Evolutionary conservation across 1,140 invertebrate species (phyloP).

Genomic region (Helicoverpa zea): DNA sequence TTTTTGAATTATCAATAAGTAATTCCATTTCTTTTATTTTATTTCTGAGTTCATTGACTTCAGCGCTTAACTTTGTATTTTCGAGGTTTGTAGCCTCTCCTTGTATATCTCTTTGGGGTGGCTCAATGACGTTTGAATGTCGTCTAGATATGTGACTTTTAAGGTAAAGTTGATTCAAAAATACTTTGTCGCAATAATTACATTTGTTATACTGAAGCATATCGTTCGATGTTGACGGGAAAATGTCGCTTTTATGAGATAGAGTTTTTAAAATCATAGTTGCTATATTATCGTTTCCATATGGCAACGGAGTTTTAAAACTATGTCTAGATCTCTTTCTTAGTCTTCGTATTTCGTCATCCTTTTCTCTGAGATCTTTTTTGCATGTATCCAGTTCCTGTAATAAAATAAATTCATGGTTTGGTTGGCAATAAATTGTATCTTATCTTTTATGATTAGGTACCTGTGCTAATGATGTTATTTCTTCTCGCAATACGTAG

Average conservation of each 20-base stretch:
- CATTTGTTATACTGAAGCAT: conserved; percentile 85
- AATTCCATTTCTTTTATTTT: conserved; percentile 81
- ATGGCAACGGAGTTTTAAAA: conserved; percentile 68
- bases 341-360: conserved; percentile 82
- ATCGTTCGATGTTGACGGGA: conserved; percentile 67
- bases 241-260: conserved; percentile 73
- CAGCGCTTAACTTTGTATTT: conserved; percentile 83
- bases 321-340: conserved; percentile 74
- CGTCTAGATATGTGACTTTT: conserved; percentile 86
- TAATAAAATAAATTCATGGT: conserved; percentile 27
- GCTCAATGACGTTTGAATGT: conserved; percentile 74
- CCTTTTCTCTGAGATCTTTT: conserved; percentile 77
- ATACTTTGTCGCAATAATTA: conserved; percentile 86
- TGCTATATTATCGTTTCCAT: conserved; percentile 82
- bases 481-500: conserved; percentile 88
- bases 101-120: conserved; percentile 69
- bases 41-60: conserved; percentile 75
- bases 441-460: neutral
- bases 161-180: conserved; percentile 87
- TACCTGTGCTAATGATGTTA: conserved; percentile 87
- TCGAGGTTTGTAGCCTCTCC: conserved; percentile 51
- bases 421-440: neutral
- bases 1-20: conserved; percentile 58
- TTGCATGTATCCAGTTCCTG: conserved; percentile 80
- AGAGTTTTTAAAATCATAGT: conserved; percentile 81